Percentiles rank a stretch among this genome's conserved stretches.
Evolutionary conservation across 2,888 invertebrate genomes (phyloP).

Genomic region (Pollenia amentaria): DNA sequence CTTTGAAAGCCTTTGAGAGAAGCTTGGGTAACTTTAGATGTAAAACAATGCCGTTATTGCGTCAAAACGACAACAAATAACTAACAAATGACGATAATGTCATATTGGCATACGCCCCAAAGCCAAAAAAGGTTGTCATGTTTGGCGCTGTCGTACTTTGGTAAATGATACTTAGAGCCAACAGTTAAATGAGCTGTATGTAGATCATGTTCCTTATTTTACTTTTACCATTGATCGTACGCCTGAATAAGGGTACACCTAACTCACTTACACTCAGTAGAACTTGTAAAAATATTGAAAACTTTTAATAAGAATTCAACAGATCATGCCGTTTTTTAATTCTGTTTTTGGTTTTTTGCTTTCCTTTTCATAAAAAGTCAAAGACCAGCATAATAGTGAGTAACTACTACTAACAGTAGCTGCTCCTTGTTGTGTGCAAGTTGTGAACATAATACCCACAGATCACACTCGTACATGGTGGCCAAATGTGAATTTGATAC

Average conservation of each 20-base stretch:
- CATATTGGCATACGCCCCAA: constrained; percentile 73
- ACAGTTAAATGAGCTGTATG: constrained; percentile 58
- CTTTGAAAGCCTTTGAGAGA: background rate
- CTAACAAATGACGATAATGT: constrained; percentile 67
- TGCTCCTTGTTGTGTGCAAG: constrained; percentile 53
- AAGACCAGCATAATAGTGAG: constrained; percentile 71
- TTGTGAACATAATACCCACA: constrained; percentile 65
- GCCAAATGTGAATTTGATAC: constrained; percentile 70
- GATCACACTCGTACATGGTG: constrained; percentile 66
- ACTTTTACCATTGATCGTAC: constrained; percentile 23
- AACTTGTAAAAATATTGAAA: constrained; percentile 40
- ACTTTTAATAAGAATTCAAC: constrained; percentile 63
- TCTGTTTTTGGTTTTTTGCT: constrained; percentile 2
- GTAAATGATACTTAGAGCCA: constrained; percentile 68
- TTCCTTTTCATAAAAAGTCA: constrained; percentile 65
- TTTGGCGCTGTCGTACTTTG: constrained; percentile 66
- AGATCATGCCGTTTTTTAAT: constrained; percentile 46
- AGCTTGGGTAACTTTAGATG: constrained; percentile 2
- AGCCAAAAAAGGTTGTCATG: constrained; percentile 72
- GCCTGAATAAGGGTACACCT: constrained; percentile 65
- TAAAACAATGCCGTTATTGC: constrained; percentile 67
- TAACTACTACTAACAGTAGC: constrained; percentile 48
- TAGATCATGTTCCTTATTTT: constrained; percentile 34
- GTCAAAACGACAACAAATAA: constrained; percentile 58
- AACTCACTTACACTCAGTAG: constrained; percentile 47